Evolutionary conservation across 1,140 invertebrate genomes (phyloP).

Genomic region (Lepidotrigona ventralis): DNA sequence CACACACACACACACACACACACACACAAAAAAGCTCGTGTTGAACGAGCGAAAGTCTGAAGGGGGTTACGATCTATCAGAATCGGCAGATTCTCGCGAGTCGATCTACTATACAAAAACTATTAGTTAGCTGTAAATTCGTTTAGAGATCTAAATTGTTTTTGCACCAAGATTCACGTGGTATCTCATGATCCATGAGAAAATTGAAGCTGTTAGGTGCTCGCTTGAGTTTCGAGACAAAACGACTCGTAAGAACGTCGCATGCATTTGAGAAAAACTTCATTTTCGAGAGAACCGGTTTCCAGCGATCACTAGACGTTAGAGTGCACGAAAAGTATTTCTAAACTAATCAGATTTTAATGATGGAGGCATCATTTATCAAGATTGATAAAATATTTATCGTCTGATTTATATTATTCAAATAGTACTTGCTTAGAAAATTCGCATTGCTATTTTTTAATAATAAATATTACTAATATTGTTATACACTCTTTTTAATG

Average conservation of each 20-base stretch:
- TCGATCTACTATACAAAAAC: slow-evolving; percentile 25
- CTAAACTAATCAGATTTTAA: background rate
- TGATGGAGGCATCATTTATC: background rate
- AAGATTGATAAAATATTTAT: background rate
- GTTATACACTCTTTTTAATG: too few species aligned
- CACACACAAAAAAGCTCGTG: too few species aligned
- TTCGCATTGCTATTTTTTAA: background rate
- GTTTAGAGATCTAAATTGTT: slow-evolving; percentile 37
- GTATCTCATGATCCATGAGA: background rate
- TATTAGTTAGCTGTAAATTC: slow-evolving; percentile 52
- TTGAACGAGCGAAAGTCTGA: slow-evolving; percentile 42
- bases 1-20: too few species aligned
- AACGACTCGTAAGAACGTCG: background rate
- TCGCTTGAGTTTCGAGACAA: background rate
- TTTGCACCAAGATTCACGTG: background rate
- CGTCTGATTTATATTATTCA: background rate
- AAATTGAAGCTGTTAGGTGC: background rate
- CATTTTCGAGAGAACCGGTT: slow-evolving; percentile 47
- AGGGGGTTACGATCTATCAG: slow-evolving; percentile 41
- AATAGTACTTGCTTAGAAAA: background rate
- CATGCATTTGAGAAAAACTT: slow-evolving; percentile 14
- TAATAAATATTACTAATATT: background rate
- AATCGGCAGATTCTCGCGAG: slow-evolving; percentile 5
- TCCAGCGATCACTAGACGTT: background rate
- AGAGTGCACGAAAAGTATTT: slow-evolving; percentile 9